Percentiles rank a stretch among this genome's conserved stretches.
Evolutionary conservation across 2,797 vertebrate species (phyloP).

Genomic region (Cossypha heuglini): DNA sequence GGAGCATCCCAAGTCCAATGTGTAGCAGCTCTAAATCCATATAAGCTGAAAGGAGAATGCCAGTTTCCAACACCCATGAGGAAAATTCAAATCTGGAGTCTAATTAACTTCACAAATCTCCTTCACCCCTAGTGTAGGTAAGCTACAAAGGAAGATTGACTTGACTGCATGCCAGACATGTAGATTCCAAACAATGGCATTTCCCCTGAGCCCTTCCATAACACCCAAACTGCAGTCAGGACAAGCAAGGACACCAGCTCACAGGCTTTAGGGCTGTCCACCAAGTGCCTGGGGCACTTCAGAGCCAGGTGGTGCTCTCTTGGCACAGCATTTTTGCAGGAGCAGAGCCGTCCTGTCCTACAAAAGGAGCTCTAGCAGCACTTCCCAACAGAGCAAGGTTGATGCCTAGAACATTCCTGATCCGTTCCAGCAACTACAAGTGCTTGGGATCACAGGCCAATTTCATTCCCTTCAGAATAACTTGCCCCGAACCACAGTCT

Average conservation of each 20-base stretch:
- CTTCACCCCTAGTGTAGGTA: not conserved
- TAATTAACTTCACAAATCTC: not conserved
- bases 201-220: not conserved
- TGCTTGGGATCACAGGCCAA: not conserved
- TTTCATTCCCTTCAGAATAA: not conserved
- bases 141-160: not conserved
- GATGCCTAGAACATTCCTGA: not conserved
- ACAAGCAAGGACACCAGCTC: not conserved
- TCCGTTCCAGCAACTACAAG: not conserved
- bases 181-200: not conserved
- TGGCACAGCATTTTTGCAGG: not conserved
- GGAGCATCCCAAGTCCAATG: not conserved
- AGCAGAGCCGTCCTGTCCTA: not conserved
- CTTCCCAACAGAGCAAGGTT: not conserved
- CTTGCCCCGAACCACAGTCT: not conserved
- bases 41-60: not conserved
- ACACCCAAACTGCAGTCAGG: not conserved
- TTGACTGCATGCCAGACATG: not conserved
- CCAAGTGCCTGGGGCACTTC: not conserved
- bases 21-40: not conserved
- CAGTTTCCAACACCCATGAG: not conserved
- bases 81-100: not conserved
- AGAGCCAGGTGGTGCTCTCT: not conserved
- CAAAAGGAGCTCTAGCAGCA: not conserved
- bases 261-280: not conserved